These are phyloP conservation scores for Ecdyonurus torrentis DNA, from an alignment of 2,888 invertebrate species.

Conservation along the genomic window DNA sequence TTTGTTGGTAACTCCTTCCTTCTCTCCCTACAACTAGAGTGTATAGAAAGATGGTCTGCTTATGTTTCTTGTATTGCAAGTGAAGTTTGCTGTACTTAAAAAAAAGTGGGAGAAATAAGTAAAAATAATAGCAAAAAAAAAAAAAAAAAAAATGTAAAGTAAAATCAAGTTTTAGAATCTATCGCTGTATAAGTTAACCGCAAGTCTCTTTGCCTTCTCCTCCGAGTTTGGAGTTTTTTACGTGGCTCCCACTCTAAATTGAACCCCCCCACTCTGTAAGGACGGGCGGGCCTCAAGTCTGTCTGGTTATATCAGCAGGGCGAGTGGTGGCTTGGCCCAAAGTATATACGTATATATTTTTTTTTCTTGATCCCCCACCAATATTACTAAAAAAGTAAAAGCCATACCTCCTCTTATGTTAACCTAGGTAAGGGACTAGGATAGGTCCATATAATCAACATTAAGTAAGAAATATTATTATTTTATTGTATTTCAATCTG, in stretches of 20 bases:
- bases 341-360: too few relatives aligned
- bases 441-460: background rate
- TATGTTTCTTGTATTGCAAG: background rate
- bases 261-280: background rate
- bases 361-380: background rate
- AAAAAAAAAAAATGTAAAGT: background rate
- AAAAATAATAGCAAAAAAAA: too few relatives aligned
- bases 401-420: background rate
- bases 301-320: background rate
- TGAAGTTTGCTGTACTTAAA: background rate
- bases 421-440: slow-evolving; percentile 2
- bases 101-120: background rate
- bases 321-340: background rate
- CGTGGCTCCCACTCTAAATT: background rate
- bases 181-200: background rate
- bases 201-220: background rate
- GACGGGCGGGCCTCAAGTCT: background rate
- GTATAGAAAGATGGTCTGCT: background rate
- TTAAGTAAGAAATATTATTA: too few relatives aligned
- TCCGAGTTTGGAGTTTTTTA: background rate
- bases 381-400: background rate
- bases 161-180: background rate
- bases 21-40: background rate
- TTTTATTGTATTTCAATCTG: too few relatives aligned
- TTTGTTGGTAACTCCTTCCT: background rate